Base-by-base conservation (phyloP, 2,113 vertebrate genomes). In the Puffinus mauretanicus region DNA sequence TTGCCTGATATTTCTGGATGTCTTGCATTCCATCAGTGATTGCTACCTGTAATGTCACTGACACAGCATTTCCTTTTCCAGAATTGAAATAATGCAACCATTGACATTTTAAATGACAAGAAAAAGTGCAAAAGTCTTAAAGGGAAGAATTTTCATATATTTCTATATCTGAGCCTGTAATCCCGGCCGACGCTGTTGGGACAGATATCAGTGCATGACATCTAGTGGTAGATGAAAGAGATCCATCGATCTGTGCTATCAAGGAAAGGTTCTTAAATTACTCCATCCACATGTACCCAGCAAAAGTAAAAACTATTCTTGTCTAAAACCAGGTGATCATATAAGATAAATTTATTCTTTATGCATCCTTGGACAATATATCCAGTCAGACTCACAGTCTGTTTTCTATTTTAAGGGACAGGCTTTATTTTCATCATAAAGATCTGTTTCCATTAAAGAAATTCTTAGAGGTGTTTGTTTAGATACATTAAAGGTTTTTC, bases 151-250 rank as follows among this genome's bases (percentile, higher is more conserved):
- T 88, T 79, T 81, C 20, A 9, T 57, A 0, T n/a, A 27, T 92
- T 93, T 78, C 64, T 86, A 0, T 42, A 16, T 42, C 32, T 86
- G 26, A 75, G 36, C 14, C 42, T 44, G n/a, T 42, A 69, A 82
- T 86, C 26, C 40, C 61, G 62, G 36, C 26, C 20, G 36, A 1
- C 5, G 5, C 13, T 1, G 0, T 10, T 66, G 82, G 52, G 86
- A 94, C 76, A 58, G 79, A 52, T 94, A 94, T 93, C 90, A 67
- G 65, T 79, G 92, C 72, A 96, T 94, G 96, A 97, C 95, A 97
- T 94, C 95, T 95, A 95, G 94, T 96, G 94, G 95, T 61, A 82
- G 82, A 84, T 78, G 65, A 76, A 85, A 89, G 65, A 78, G 51
- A 92, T 88, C 82, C 72, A 90, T 88, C 0, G 0, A 73, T 67